Evolutionary conservation across 2,797 vertebrate genomes (phyloP).

Genomic region (Myripristis murdjan): DNA sequence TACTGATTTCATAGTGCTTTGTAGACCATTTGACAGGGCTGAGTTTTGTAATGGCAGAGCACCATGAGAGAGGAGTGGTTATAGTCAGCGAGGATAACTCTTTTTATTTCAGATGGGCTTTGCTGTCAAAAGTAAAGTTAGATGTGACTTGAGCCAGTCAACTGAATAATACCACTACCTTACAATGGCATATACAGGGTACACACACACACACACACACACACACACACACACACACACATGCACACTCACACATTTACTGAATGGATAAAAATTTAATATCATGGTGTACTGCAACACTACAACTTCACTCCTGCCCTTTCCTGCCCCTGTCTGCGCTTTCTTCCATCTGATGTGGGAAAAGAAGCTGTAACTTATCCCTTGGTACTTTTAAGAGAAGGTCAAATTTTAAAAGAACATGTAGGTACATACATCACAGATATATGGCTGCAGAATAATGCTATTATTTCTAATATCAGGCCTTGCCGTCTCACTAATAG

Average conservation of each 20-base stretch:
- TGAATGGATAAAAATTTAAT: slow-evolving; percentile 31
- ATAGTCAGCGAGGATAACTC: slow-evolving; percentile 25
- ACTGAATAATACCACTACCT: slow-evolving; percentile 6
- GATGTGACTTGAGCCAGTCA: slow-evolving; percentile 36
- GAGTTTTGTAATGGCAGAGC: slow-evolving; percentile 53
- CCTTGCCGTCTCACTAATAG: slow-evolving; percentile 31
- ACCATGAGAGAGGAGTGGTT: slow-evolving; percentile 32
- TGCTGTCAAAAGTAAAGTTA: slow-evolving; percentile 56
- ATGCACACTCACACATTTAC: neutral
- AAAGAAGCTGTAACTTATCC: slow-evolving; percentile 17
- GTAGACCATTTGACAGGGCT: slow-evolving; percentile 74
- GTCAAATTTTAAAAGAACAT: slow-evolving; percentile 47
- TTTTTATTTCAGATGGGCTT: slow-evolving; percentile 57
- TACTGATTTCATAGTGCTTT: slow-evolving; percentile 72
- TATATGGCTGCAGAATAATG: slow-evolving; percentile 32
- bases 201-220: neutral
- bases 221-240: neutral
- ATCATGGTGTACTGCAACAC: neutral
- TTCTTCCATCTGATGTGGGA: slow-evolving; percentile 13
- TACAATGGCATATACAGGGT: neutral
- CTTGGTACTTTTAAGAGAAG: slow-evolving; percentile 40
- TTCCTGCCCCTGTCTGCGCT: slow-evolving; percentile 12
- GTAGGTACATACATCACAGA: slow-evolving; percentile 19
- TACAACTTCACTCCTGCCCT: slow-evolving; percentile 10
- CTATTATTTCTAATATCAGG: slow-evolving; percentile 49